These are phyloP conservation scores for Pempheris klunzingeri DNA, from an alignment of 2,797 vertebrate genomes.

Conservation along the genomic window DNA sequence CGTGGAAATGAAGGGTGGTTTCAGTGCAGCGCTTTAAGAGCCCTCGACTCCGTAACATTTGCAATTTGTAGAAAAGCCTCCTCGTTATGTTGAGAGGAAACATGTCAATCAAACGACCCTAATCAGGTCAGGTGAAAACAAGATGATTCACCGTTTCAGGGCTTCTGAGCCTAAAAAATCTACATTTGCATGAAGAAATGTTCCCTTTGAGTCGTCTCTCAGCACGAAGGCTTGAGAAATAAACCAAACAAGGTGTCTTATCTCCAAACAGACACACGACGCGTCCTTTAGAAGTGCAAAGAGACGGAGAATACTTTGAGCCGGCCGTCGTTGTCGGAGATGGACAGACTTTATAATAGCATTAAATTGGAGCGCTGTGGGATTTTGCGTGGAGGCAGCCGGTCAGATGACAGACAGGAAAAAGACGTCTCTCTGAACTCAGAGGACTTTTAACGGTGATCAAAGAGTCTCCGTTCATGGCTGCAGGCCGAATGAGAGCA, in stretches of 20 bases:
- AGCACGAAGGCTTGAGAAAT: neutral
- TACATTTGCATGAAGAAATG: neutral
- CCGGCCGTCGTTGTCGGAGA: neutral
- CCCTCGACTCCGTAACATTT: conserved; percentile 20
- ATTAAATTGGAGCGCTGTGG: neutral
- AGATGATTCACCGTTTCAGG: neutral
- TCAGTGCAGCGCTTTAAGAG: conserved; percentile 30
- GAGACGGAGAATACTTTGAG: neutral
- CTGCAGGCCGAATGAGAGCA: neutral
- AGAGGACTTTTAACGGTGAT: conserved; percentile 22
- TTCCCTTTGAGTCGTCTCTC: neutral
- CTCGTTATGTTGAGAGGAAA: neutral
- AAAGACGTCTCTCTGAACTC: neutral
- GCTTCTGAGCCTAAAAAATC: neutral
- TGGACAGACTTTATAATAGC: conserved; percentile 14
- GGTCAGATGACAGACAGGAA: conserved; percentile 7
- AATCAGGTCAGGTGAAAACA: conserved; percentile 38
- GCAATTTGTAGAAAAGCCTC: conserved; percentile 31
- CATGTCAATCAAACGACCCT: neutral
- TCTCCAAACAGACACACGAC: neutral
- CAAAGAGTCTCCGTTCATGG: neutral
- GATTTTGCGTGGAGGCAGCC: neutral
- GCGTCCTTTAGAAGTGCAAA: neutral
- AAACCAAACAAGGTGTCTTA: neutral
- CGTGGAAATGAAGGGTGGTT: conserved; percentile 25